Base-by-base conservation (phyloP, 1,140 invertebrate species). In the Battus philenor region DNA sequence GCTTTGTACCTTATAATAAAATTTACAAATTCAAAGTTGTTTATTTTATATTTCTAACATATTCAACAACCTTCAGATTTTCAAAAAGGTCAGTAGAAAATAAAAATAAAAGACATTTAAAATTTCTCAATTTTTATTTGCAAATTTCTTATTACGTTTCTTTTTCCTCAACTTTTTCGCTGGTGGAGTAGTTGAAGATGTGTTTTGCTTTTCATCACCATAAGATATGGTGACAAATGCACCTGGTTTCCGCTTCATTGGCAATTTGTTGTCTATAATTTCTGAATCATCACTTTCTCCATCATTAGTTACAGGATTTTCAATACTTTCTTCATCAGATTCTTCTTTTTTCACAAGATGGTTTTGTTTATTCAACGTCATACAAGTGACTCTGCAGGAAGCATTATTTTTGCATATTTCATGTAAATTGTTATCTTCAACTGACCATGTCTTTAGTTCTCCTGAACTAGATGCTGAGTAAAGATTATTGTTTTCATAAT, bases 371-470 rank as follows among this genome's bases (percentile, higher is more conserved):
- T 80, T 85, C 32, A 91, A 63, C 48, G 79, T 72, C 10, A 91
- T 50, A 61, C 89, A 90, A 15, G 89, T 91, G 2, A 90, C 80
- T 57, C 90, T 86, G 68, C 90, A 91, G 11, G 88, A 87, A 3
- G 89, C 88, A 68, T 87, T 88, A 15, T 64, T 54, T 32, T 71
- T 75, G 33, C 80, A 78, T 44, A 90, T 64, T 66, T 88, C 77
- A 47, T 65, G 72, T 15, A 93, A 77, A 44, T 77, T 77, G 31
- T 87, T 75, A 1, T 86, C 72, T 18, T 87, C 68, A 4, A 83
- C 60, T 9, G 74, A 86, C 93, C 94, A 96, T 0, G 95, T 59
- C 86, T 94, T 95, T 24, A 96, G 88, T 70, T 92, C 90, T 0
- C 94, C 94, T 27, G 90, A 88, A 83, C 93, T 95, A 1, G 92